A percentile compares a stretch with the other conserved stretches of the same genome.
phyloP scores from a whole-genome alignment of 1,140 invertebrate species.

The Euura lappo region DNA sequence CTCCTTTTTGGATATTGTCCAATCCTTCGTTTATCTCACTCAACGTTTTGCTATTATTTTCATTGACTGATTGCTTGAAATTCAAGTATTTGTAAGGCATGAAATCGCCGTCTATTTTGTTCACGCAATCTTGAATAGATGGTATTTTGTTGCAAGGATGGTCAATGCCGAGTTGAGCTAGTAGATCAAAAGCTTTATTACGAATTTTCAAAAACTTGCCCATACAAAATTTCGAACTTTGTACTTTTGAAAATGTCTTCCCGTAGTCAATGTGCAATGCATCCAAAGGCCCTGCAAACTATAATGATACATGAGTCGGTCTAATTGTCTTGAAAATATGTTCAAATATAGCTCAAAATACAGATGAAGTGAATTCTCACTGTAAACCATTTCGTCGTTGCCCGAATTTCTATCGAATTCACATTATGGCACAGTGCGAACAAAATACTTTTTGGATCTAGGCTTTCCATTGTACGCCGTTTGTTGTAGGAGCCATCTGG shows the following conservation, averaged over 20 bases:
- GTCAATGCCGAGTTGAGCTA: slow-evolving; percentile 11
- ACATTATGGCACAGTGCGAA: slow-evolving; percentile 20
- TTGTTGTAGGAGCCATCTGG: slow-evolving; percentile 48
- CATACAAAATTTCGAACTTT: slow-evolving; percentile 52
- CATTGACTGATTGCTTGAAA: slow-evolving; percentile 40
- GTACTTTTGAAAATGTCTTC: slow-evolving; percentile 42
- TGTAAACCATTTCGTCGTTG: slow-evolving; percentile 15
- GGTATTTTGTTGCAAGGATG: slow-evolving; percentile 16
- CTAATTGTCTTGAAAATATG: background rate
- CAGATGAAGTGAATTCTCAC: slow-evolving; percentile 24
- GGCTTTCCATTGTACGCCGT: slow-evolving; percentile 31
- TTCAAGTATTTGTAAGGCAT: slow-evolving; percentile 24
- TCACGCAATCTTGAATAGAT: slow-evolving; percentile 30
- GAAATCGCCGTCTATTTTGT: slow-evolving; percentile 23
- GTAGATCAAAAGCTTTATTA: slow-evolving; percentile 23
- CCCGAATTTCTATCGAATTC: slow-evolving; percentile 12
- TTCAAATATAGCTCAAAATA: slow-evolving; percentile 8
- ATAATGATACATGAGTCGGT: background rate
- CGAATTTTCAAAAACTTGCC: slow-evolving; percentile 35
- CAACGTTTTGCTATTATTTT: slow-evolving; percentile 36
- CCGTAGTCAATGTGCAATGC: slow-evolving; percentile 31
- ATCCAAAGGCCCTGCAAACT: slow-evolving; percentile 3
- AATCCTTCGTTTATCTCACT: slow-evolving; percentile 34
- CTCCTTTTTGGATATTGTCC: slow-evolving; percentile 26
- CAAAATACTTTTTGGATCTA: slow-evolving; percentile 31